Evolutionary conservation across 2,888 invertebrate species (phyloP).

Genomic region (Neoscelio sp.): DNA sequence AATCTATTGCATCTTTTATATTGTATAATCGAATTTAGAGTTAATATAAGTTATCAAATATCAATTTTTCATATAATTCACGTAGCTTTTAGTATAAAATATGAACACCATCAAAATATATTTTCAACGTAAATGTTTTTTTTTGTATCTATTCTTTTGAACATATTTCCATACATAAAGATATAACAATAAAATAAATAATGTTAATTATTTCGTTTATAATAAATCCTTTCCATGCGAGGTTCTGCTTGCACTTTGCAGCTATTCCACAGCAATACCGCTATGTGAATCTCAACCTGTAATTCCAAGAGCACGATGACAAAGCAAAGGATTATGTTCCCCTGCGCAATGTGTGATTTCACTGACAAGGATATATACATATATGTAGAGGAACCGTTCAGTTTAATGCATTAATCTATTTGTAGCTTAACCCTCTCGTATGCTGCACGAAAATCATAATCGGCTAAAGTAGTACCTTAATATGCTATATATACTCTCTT

Average conservation of each 20-base stretch:
- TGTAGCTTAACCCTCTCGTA: constrained; percentile 35
- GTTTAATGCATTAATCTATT: constrained; percentile 66
- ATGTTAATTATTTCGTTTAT: constrained; percentile 18
- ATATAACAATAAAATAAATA: too few species aligned
- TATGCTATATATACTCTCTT: background rate
- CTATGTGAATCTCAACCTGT: constrained; percentile 52
- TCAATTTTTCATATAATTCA: too few species aligned
- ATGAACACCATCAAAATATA: too few species aligned
- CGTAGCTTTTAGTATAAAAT: too few species aligned
- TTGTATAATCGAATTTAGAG: too few species aligned
- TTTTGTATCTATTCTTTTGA: too few species aligned
- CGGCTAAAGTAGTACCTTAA: constrained; percentile 20
- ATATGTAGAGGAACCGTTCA: constrained; percentile 44
- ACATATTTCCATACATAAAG: too few species aligned
- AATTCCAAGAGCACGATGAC: constrained; percentile 50
- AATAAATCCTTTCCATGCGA: constrained; percentile 1
- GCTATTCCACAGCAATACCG: constrained; percentile 18
- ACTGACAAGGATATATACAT: constrained; percentile 22
- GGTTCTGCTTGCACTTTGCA: constrained; percentile 32
- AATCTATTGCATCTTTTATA: constrained; percentile 46
- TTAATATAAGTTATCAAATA: too few species aligned
- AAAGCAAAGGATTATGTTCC: constrained; percentile 57
- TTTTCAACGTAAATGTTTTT: too few species aligned
- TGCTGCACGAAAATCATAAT: constrained; percentile 35
- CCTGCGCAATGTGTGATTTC: constrained; percentile 40